Evolutionary conservation across 2,888 invertebrate genomes (phyloP).

Genomic region (Leucophenga montana): DNA sequence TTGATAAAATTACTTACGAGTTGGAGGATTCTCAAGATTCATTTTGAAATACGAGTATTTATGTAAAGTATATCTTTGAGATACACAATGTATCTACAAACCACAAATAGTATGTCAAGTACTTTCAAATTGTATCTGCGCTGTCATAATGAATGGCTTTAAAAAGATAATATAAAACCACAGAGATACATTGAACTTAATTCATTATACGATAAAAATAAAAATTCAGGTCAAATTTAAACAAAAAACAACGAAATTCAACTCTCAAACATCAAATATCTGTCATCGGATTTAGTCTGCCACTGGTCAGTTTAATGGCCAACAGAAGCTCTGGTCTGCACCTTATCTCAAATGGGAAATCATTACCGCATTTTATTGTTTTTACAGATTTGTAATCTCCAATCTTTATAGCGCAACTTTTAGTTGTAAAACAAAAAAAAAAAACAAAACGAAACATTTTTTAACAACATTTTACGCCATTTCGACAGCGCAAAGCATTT

Average conservation of each 20-base stretch:
- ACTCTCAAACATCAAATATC: constrained; percentile 22
- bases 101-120: too few species aligned
- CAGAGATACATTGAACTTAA: too few species aligned
- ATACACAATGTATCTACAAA: too few species aligned
- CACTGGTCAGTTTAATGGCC: constrained; percentile 37
- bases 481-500: neutral
- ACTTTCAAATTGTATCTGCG: too few species aligned
- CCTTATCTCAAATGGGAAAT: constrained; percentile 65
- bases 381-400: constrained; percentile 44
- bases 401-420: constrained; percentile 57
- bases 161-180: constrained; percentile 21
- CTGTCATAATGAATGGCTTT: too few species aligned
- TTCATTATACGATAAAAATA: too few species aligned
- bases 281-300: constrained; percentile 30
- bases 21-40: too few species aligned
- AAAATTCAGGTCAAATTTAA: constrained; percentile 54
- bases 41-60: too few species aligned
- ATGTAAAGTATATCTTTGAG: too few species aligned
- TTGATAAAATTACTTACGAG: too few species aligned
- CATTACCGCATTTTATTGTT: constrained; percentile 61
- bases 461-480: too few species aligned
- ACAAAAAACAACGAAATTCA: constrained; percentile 17
- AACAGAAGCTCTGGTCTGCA: constrained; percentile 45
- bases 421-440: constrained; percentile 51
- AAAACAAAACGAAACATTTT: neutral